Percentiles rank a stretch among this genome's conserved stretches.
Conservation (phyloP, 2,113 vertebrate genomes). For the Arvicanthis niloticus region DNA sequence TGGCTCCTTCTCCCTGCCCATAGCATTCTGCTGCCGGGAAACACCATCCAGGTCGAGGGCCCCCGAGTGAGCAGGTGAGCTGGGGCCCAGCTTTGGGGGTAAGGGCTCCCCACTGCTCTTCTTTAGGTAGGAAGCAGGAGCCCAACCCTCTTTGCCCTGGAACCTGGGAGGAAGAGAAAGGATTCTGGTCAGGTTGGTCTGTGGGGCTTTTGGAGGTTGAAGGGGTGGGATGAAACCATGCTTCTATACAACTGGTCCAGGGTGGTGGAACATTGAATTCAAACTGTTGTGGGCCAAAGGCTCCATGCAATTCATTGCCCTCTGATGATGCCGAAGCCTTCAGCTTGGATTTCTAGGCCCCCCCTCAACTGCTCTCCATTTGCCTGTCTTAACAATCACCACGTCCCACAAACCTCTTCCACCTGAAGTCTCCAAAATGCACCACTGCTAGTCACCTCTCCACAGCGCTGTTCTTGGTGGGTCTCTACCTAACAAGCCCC, state of each 20-base stretch:
- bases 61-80: slow-evolving; percentile 88
- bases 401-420: rapidly evolving
- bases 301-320: not conserved
- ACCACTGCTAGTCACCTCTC: not conserved
- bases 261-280: not conserved
- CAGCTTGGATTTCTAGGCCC: not conserved
- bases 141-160: slow-evolving; percentile 97
- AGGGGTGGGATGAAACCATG: not conserved
- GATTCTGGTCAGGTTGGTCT: not conserved
- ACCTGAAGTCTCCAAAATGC: not conserved
- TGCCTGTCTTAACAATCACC: not conserved
- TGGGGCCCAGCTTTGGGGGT: slow-evolving; percentile 89
- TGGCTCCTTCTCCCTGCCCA: slow-evolving; percentile 88
- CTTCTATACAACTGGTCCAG: not conserved
- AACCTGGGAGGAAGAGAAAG: slow-evolving; percentile 86
- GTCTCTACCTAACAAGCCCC: not conserved
- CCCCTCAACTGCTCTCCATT: not conserved
- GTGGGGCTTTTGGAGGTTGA: not conserved
- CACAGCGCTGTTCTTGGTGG: not conserved
- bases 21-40: slow-evolving; percentile 87
- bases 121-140: slow-evolving; percentile 97
- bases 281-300: not conserved
- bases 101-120: slow-evolving; percentile 91
- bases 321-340: not conserved
- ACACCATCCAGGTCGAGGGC: slow-evolving; percentile 93